Conservation (phyloP, 2,888 invertebrate species). For the Morinoia aosen region DNA sequence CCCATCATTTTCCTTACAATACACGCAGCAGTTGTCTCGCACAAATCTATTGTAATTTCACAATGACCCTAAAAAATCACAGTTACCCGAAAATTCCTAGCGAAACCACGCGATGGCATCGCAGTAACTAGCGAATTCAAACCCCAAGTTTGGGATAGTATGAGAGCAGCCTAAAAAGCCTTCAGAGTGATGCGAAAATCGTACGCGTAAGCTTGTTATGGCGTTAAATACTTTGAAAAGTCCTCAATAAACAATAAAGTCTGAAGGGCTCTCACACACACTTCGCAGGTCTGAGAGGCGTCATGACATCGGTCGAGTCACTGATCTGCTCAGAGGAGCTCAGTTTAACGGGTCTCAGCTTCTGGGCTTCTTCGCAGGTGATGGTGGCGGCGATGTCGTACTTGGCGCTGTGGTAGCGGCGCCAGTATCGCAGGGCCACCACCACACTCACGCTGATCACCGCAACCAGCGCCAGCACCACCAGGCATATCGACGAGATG, state of each 20-base stretch:
- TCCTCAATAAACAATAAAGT: too few relatives aligned
- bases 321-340: not conserved
- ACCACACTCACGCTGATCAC: not conserved
- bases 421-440: constrained; percentile 55
- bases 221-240: not conserved
- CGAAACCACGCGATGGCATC: too few relatives aligned
- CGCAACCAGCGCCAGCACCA: constrained; percentile 55
- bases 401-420: constrained; percentile 64
- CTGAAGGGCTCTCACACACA: not conserved
- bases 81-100: too few relatives aligned
- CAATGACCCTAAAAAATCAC: too few relatives aligned
- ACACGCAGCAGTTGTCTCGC: too few relatives aligned
- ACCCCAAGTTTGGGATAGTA: too few relatives aligned
- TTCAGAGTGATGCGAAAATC: not conserved
- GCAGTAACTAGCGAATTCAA: too few relatives aligned
- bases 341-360: constrained; percentile 59
- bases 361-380: constrained; percentile 56
- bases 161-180: too few relatives aligned
- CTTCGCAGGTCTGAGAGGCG: constrained; percentile 26
- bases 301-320: not conserved
- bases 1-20: too few relatives aligned
- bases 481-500: constrained; percentile 46
- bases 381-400: constrained; percentile 62
- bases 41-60: too few relatives aligned
- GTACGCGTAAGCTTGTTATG: not conserved